These are phyloP conservation scores for Chondrosia reniformis DNA, from an alignment of 37 sponge, comb jelly and placozoan genomes.

Conservation along the genomic window DNA sequence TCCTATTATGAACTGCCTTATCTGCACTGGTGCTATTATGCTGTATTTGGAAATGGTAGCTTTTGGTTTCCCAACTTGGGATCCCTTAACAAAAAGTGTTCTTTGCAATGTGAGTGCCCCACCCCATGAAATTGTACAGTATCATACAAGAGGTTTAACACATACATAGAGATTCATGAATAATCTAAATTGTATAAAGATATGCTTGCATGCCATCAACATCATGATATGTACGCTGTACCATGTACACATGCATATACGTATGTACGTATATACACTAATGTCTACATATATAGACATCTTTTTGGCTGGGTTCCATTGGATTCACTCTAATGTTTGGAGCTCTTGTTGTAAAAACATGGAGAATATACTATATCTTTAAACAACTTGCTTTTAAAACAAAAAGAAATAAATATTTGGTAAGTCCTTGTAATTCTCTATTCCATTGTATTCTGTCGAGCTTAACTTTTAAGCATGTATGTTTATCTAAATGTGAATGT, in stretches of 20 bases:
- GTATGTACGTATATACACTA: neutral
- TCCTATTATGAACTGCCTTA: neutral
- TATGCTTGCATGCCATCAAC: neutral
- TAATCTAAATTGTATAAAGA: neutral
- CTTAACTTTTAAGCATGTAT: too few relatives aligned
- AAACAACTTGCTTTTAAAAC: neutral
- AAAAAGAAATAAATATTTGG: too few relatives aligned
- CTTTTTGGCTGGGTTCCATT: neutral
- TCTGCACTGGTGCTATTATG: neutral
- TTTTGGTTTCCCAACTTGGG: neutral
- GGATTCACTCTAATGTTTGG: neutral
- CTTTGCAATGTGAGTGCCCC: neutral
- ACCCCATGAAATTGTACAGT: too few relatives aligned
- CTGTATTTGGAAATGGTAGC: neutral
- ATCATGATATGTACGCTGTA: neutral
- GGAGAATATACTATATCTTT: constrained; percentile 1
- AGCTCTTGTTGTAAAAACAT: neutral
- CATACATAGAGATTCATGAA: neutral
- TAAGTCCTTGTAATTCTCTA: too few relatives aligned
- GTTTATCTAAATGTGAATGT: too few relatives aligned
- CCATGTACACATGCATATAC: neutral
- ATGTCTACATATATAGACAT: neutral
- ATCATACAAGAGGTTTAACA: too few relatives aligned
- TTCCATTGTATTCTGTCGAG: too few relatives aligned
- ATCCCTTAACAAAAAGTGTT: neutral